Conservation (phyloP, 2,797 vertebrate species). For the Syncerus caffer region DNA sequence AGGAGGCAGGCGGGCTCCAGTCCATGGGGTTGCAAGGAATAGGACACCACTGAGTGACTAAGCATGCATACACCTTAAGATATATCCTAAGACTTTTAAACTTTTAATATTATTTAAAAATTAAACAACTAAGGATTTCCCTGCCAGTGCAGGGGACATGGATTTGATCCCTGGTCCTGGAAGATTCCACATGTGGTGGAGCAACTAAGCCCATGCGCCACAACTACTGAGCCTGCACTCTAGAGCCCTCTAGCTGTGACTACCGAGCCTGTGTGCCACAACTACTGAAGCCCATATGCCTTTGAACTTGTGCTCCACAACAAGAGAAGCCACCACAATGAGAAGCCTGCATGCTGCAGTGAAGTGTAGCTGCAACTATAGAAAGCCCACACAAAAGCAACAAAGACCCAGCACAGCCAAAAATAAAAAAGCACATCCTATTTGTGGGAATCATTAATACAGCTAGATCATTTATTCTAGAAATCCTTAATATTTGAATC, state of each 20-base stretch:
- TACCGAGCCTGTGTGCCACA: not conserved
- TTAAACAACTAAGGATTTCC: not conserved
- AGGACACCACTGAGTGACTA: not conserved
- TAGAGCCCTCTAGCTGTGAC: not conserved
- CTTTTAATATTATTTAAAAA: not conserved
- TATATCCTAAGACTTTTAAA: not conserved
- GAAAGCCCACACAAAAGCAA: not conserved
- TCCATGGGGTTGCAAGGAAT: not conserved
- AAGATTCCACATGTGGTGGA: not conserved
- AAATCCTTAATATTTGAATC: not conserved
- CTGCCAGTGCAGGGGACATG: not conserved
- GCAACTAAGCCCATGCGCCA: not conserved
- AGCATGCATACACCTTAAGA: not conserved
- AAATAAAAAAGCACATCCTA: not conserved
- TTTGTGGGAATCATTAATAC: not conserved
- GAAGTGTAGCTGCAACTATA: not conserved
- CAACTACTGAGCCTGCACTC: not conserved
- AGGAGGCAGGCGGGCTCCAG: not conserved
- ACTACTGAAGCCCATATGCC: not conserved
- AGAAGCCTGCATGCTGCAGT: not conserved
- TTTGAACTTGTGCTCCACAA: not conserved
- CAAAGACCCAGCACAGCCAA: not conserved
- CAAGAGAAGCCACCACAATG: not conserved
- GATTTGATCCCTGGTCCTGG: not conserved
- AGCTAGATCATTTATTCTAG: not conserved